These are phyloP conservation scores for Hirudinaria manillensis DNA, from an alignment of 2,888 invertebrate species.

Conservation along the genomic window DNA sequence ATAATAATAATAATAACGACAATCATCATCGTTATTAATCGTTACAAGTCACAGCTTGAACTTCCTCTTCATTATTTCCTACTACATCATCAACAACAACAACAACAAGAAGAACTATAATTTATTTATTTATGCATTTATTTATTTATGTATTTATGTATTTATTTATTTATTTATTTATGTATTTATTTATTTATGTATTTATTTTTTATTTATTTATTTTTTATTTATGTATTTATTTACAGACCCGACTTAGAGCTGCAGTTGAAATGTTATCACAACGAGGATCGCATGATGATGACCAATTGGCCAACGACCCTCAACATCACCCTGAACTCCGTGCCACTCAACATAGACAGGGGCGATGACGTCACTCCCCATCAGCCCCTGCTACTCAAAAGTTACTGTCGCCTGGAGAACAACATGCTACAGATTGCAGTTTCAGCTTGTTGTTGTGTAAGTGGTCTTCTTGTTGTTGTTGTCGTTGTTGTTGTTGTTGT, in stretches of 20 bases:
- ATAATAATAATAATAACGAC: too few relatives aligned
- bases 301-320: slow-evolving; percentile 37
- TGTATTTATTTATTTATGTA: too few relatives aligned
- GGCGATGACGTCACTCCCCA: slow-evolving; percentile 20
- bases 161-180: too few relatives aligned
- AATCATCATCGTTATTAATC: too few relatives aligned
- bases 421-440: slow-evolving; percentile 35
- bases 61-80: too few relatives aligned
- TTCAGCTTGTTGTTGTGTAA: slow-evolving; percentile 35
- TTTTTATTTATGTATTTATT: too few relatives aligned
- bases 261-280: slow-evolving; percentile 36
- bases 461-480: not conserved
- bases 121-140: too few relatives aligned
- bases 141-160: too few relatives aligned
- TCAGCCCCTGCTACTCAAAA: slow-evolving; percentile 34
- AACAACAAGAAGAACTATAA: too few relatives aligned
- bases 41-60: too few relatives aligned
- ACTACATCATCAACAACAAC: too few relatives aligned
- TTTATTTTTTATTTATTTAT: too few relatives aligned
- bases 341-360: slow-evolving; percentile 34
- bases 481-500: not conserved
- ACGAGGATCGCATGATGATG: slow-evolving; percentile 35
- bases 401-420: slow-evolving; percentile 33
- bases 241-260: slow-evolving; percentile 33
- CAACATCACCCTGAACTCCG: slow-evolving; percentile 37